Conservation (phyloP, 2,888 invertebrate species). For the Esperia sulphurella region DNA sequence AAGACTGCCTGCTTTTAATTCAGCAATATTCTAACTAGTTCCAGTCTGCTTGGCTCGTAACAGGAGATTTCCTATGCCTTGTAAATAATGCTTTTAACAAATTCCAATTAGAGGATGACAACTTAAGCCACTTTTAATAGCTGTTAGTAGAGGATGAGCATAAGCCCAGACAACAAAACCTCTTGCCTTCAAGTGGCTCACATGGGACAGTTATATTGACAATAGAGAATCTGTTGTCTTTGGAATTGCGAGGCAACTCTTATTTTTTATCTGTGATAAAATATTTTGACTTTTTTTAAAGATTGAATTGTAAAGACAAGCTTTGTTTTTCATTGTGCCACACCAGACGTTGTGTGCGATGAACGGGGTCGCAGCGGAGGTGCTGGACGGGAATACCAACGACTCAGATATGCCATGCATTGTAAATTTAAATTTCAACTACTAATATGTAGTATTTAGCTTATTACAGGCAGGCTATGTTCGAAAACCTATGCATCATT, state of each 20-base stretch:
- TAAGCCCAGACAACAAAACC: too few species aligned
- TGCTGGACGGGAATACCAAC: conserved; percentile 54
- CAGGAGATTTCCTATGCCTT: neutral
- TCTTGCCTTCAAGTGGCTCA: too few species aligned
- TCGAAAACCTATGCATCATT: conserved; percentile 63
- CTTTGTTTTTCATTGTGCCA: conserved; percentile 60
- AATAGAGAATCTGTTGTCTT: too few species aligned
- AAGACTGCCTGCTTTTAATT: conserved; percentile 17
- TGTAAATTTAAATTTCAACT: conserved; percentile 57
- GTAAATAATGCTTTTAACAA: neutral
- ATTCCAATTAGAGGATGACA: too few species aligned
- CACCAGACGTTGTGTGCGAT: conserved; percentile 70
- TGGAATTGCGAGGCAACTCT: neutral
- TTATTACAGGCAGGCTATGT: conserved; percentile 68
- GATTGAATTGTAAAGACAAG: conserved; percentile 15
- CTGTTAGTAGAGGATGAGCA: too few species aligned
- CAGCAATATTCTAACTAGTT: neutral
- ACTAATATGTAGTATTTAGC: conserved; percentile 57
- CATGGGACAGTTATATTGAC: too few species aligned
- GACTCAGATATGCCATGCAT: conserved; percentile 47
- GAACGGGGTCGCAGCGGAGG: conserved; percentile 70
- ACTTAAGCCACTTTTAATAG: too few species aligned
- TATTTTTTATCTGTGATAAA: neutral
- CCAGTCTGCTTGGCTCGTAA: too few species aligned
- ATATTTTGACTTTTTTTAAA: conserved; percentile 1